These are phyloP conservation scores for Paraescarpia echinospica DNA, from an alignment of 1,140 invertebrate genomes.

Conservation along the genomic window DNA sequence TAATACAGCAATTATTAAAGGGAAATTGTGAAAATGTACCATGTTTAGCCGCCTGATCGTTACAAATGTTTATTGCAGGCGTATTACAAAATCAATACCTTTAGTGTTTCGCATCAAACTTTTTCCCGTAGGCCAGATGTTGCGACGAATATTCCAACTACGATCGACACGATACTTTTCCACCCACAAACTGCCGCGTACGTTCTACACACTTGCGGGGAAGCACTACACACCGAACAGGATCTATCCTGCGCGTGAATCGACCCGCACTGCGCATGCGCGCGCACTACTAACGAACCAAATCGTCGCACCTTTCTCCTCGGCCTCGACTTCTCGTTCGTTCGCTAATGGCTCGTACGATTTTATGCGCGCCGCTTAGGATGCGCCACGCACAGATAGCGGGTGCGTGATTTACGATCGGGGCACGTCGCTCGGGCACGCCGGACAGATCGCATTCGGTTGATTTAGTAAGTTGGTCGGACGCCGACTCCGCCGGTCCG, in stretches of 20 bases:
- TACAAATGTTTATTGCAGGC: not conserved
- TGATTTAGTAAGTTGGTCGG: not conserved
- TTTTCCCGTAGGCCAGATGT: not conserved
- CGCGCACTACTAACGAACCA: not conserved
- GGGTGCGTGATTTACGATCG: not conserved
- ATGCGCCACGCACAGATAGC: not conserved
- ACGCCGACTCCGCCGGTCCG: not conserved
- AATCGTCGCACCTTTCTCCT: not conserved
- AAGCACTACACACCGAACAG: not conserved
- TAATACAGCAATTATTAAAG: too few species aligned
- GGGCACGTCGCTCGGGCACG: not conserved
- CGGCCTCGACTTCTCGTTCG: not conserved
- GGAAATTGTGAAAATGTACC: too few species aligned
- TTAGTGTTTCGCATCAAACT: not conserved
- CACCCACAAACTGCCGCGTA: not conserved
- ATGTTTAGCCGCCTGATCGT: not conserved
- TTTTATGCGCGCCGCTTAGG: not conserved
- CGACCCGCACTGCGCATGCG: not conserved
- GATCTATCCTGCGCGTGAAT: not conserved
- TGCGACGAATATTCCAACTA: not conserved
- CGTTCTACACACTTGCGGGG: not conserved
- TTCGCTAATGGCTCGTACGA: not conserved
- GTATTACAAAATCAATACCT: not conserved
- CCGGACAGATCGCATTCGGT: not conserved
- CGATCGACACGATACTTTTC: not conserved